These are phyloP conservation scores for Nephrocerus scutellatus DNA, from an alignment of 2,888 invertebrate species.

Conservation along the genomic window DNA sequence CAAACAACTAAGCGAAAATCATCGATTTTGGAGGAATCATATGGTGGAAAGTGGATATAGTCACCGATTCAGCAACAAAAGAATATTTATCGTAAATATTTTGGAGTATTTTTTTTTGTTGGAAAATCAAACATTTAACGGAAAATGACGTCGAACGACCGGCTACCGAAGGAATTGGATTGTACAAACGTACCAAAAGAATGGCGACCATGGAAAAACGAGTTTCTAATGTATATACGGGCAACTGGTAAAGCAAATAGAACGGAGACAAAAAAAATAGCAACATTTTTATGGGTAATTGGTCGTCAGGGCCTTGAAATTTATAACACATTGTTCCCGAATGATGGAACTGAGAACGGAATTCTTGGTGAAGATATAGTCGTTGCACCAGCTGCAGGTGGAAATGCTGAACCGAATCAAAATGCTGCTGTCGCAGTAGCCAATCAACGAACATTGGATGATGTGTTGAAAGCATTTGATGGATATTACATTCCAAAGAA, in stretches of 20 bases:
- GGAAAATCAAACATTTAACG: too few species aligned
- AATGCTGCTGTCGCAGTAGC: too few species aligned
- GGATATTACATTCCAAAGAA: conserved; percentile 14
- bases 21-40: too few species aligned
- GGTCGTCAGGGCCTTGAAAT: conserved; percentile 9
- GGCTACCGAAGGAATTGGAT: conserved; percentile 5
- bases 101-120: too few species aligned
- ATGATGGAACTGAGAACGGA: conserved; percentile 9
- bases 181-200: conserved; percentile 4
- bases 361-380: conserved; percentile 5
- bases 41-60: too few species aligned
- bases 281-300: conserved; percentile 14
- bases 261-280: conserved; percentile 4
- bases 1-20: too few species aligned
- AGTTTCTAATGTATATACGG: conserved; percentile 2
- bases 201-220: conserved; percentile 1
- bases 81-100: too few species aligned
- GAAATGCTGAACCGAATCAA: too few species aligned
- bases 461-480: conserved; percentile 13
- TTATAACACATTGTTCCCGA: conserved; percentile 14
- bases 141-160: too few species aligned
- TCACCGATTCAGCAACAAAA: too few species aligned
- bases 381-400: background rate
- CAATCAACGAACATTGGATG: conserved; percentile 10
- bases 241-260: background rate